Evolutionary conservation across 2,888 invertebrate species (phyloP).

Genomic region (Altica lythri): DNA sequence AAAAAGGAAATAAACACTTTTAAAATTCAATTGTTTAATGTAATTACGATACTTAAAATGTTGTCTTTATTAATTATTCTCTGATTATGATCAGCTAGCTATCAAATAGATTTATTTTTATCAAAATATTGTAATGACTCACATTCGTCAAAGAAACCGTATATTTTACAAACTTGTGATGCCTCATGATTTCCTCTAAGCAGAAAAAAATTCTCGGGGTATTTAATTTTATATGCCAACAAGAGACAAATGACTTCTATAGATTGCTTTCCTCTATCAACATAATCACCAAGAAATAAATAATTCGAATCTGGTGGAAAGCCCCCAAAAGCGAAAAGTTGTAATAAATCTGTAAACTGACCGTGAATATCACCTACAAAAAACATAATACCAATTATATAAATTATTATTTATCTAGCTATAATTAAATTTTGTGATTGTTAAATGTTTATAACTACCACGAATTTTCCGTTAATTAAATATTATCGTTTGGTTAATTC

Average conservation of each 20-base stretch:
- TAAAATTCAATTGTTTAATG: no score
- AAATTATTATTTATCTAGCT: background rate
- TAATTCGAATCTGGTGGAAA: slow-evolving; percentile 71
- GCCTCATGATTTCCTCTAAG: slow-evolving; percentile 71
- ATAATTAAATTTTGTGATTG: no score
- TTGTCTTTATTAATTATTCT: no score
- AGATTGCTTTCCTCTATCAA: slow-evolving; percentile 68
- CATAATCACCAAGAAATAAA: slow-evolving; percentile 67
- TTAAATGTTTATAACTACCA: no score
- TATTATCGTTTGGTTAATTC: no score
- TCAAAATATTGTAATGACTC: slow-evolving; percentile 38
- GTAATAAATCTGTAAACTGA: slow-evolving; percentile 66
- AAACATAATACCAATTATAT: background rate
- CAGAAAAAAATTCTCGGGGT: slow-evolving; percentile 71
- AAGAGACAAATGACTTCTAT: slow-evolving; percentile 69
- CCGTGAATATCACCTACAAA: slow-evolving; percentile 66
- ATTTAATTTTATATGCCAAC: slow-evolving; percentile 71
- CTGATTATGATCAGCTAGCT: no score
- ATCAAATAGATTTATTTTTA: no score
- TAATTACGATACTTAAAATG: no score
- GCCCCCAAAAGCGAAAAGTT: slow-evolving; percentile 68
- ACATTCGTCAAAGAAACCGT: slow-evolving; percentile 71
- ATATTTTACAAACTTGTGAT: slow-evolving; percentile 68
- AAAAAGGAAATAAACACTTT: no score
- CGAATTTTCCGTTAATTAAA: no score